Conservation (phyloP, 1,140 invertebrate species). For the Ostrea denselamellosa region DNA sequence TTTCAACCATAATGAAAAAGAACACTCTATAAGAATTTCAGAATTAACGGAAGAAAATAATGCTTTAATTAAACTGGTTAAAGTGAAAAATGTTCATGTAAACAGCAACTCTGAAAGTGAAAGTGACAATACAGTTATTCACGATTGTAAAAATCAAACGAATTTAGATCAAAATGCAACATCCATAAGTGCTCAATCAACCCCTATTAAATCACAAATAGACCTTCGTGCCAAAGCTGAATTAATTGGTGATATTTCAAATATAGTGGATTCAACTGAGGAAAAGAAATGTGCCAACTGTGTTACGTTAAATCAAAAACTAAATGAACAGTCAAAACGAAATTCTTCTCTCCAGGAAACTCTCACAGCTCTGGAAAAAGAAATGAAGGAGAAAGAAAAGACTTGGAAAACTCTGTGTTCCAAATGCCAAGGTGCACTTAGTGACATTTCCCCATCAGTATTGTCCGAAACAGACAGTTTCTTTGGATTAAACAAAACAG, state of each 20-base stretch:
- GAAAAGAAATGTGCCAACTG: constrained; percentile 4
- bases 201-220: not conserved
- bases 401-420: not conserved
- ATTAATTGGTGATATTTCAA: constrained; percentile 38
- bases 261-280: not conserved
- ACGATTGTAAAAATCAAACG: not conserved
- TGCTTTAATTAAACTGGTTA: constrained; percentile 53
- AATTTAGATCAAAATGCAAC: constrained; percentile 6
- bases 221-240: constrained; percentile 5
- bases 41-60: constrained; percentile 46
- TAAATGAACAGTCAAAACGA: not conserved
- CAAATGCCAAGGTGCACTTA: not conserved
- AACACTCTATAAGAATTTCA: constrained; percentile 3
- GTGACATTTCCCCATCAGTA: not conserved
- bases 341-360: not conserved
- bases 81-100: constrained; percentile 16
- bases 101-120: constrained; percentile 18
- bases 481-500: constrained; percentile 33
- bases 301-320: constrained; percentile 22
- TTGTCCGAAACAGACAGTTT: constrained; percentile 26
- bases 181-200: constrained; percentile 31
- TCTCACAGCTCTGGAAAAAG: not conserved
- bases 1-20: constrained; percentile 53
- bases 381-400: not conserved
- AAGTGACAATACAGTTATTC: not conserved